Evolutionary conservation across 2,113 vertebrate species (phyloP), one percentile per base, ranked within the genome.

Genomic region (Esox niger): DNA sequence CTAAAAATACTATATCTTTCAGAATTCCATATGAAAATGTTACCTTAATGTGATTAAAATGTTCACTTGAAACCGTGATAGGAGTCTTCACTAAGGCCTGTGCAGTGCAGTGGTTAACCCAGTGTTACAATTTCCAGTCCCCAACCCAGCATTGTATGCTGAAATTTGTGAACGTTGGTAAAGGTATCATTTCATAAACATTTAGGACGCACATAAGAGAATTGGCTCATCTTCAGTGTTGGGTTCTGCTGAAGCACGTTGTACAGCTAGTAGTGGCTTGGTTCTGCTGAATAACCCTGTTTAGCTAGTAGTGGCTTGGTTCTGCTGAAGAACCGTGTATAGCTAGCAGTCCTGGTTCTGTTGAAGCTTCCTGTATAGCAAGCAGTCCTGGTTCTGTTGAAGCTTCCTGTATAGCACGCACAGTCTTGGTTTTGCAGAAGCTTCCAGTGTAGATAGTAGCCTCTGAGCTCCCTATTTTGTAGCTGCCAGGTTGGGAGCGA

Each of bases 401-500:
- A n/a, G n/a, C n/a, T n/a, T n/a, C n/a, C n/a, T n/a, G n/a, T n/a
- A n/a, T n/a, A n/a, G n/a, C n/a, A n/a, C n/a, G n/a, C n/a, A n/a
- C n/a, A n/a, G n/a, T n/a, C n/a, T n/a, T n/a, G n/a, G n/a, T n/a
- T n/a, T n/a, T n/a, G n/a, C n/a, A n/a, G n/a, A 65, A 66, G 60
- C 38, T 52, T 69, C 67, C 35, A 20, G 56, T 26, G 65, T 26
- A 76, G 62, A 46, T 35, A 9, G 2, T 64, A 17, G 52, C 35
- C 32, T 76, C 61, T 38, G 21, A 43, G 64, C 49, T 23, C 57
- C 57, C 35, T 32, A 70, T 75, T 8, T 30, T 59, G 1, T 80
- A 88, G 89, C 82, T 85, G 86, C 88, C 82, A 74, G 82, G 66
- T 11, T 64, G 62, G 52, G 78, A 59, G 29, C 15, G 26, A 78